These are phyloP conservation scores for Dufourea novaeangliae DNA, from an alignment of 1,140 invertebrate species.

Conservation along the genomic window DNA sequence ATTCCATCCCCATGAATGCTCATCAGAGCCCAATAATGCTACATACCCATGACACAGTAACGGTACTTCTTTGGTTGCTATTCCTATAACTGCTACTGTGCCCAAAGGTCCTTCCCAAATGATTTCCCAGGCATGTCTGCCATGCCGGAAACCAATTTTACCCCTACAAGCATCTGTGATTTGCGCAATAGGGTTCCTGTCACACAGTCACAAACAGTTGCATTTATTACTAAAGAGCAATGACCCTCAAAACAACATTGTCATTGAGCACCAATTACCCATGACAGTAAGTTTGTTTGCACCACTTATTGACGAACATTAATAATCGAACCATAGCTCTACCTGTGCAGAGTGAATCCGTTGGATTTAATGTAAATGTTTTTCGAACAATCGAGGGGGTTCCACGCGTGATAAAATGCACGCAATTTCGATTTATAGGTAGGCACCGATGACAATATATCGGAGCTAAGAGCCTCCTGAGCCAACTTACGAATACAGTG, in stretches of 20 bases:
- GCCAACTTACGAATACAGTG: slow-evolving; percentile 94
- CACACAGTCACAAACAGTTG: slow-evolving; percentile 13
- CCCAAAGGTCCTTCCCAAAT: slow-evolving; percentile 99
- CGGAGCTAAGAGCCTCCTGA: slow-evolving; percentile 95
- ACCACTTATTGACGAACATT: background rate
- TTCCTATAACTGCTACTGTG: slow-evolving; percentile 96
- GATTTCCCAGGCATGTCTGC: slow-evolving; percentile 98
- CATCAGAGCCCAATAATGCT: slow-evolving; percentile 95
- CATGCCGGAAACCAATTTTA: slow-evolving; percentile 96
- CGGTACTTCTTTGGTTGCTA: slow-evolving; percentile 96
- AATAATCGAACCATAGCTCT: slow-evolving; percentile 41
- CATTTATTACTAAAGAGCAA: background rate
- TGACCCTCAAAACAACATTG: background rate
- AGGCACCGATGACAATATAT: slow-evolving; percentile 93
- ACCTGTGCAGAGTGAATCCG: slow-evolving; percentile 97
- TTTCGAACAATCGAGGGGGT: slow-evolving; percentile 97
- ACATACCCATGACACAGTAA: slow-evolving; percentile 97
- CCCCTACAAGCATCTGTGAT: slow-evolving; percentile 98
- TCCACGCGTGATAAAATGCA: slow-evolving; percentile 98
- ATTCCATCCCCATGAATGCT: slow-evolving; percentile 99
- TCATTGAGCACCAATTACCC: background rate
- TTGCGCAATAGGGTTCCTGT: slow-evolving; percentile 97
- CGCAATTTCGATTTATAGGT: slow-evolving; percentile 97
- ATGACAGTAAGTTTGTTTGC: background rate
- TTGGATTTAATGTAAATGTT: slow-evolving; percentile 99